Evolutionary conservation across 2,113 vertebrate genomes (phyloP).

Genomic region (Trinectes maculatus): DNA sequence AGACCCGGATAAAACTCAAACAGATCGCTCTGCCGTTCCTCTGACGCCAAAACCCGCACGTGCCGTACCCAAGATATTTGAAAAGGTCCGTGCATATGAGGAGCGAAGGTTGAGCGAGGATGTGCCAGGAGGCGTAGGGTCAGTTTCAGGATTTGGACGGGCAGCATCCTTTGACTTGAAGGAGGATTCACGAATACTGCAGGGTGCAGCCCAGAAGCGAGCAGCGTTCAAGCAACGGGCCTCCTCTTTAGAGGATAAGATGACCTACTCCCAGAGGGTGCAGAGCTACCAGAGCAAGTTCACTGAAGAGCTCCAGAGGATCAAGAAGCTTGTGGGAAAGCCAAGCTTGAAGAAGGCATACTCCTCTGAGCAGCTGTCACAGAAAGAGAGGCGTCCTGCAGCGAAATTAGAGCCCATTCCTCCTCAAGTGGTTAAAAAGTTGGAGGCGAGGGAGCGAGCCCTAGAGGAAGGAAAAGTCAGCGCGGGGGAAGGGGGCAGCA

Average conservation of each 20-base stretch:
- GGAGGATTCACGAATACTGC: conserved; percentile 49
- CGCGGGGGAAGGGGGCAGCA: conserved; percentile 3
- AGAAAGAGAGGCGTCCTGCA: conserved; percentile 55
- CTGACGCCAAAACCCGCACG: conserved; percentile 85
- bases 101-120: conserved; percentile 86
- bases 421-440: conserved; percentile 70
- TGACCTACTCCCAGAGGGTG: conserved; percentile 81
- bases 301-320: conserved; percentile 89
- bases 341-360: conserved; percentile 76
- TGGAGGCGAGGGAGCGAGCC: conserved; percentile 65
- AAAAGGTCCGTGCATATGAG: conserved; percentile 90
- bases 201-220: conserved; percentile 79
- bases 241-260: conserved; percentile 90
- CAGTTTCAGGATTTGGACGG: conserved; percentile 77
- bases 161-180: conserved; percentile 82
- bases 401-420: conserved; percentile 66
- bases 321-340: conserved; percentile 86
- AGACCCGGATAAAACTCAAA: conserved; percentile 33
- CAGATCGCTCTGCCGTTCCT: conserved; percentile 13
- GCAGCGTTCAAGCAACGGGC: conserved; percentile 90
- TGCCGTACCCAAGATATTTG: conserved; percentile 87
- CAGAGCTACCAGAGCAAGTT: conserved; percentile 91
- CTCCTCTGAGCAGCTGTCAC: conserved; percentile 81
- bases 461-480: conserved; percentile 33
- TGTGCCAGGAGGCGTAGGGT: conserved; percentile 72